A percentile compares a stretch with the other conserved stretches of the same genome.
Conservation (phyloP, 2,888 invertebrate species). For the Clivina fossor region DNA sequence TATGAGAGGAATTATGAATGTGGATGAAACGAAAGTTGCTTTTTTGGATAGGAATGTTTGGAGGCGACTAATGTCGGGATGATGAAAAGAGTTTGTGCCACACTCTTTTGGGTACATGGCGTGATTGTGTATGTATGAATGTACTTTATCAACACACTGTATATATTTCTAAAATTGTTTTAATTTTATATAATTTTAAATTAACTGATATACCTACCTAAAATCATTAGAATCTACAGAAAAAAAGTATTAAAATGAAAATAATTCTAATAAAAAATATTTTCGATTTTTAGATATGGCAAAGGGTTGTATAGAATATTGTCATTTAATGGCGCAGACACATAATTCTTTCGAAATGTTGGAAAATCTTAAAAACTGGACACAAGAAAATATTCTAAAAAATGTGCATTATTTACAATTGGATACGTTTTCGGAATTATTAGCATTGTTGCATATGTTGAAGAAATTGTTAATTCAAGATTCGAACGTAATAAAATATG, state of each 20-base stretch:
- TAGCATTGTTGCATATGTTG: conserved; percentile 49
- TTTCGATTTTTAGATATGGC: conserved; percentile 11
- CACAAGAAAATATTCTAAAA: conserved; percentile 43
- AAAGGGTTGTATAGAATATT: conserved; percentile 17
- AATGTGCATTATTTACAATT: conserved; percentile 50
- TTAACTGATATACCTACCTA: conserved; percentile 6
- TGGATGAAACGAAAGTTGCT: too few relatives aligned
- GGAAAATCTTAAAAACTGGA: conserved; percentile 11
- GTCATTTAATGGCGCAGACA: conserved; percentile 6
- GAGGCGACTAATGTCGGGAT: too few relatives aligned
- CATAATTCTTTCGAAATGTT: conserved; percentile 23
- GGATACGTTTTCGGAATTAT: conserved; percentile 49
- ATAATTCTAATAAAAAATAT: background rate
- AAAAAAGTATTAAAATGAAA: background rate
- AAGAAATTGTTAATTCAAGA: conserved; percentile 45
- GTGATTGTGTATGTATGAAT: too few relatives aligned
- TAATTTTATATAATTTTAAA: too few relatives aligned
- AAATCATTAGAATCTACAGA: too few relatives aligned
- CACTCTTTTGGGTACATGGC: too few relatives aligned
- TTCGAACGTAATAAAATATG: conserved; percentile 40
- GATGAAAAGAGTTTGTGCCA: too few relatives aligned
- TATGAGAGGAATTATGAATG: too few relatives aligned
- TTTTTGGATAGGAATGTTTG: too few relatives aligned
- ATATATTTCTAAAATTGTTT: too few relatives aligned
- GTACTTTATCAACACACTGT: too few relatives aligned